Base-by-base conservation (phyloP, 2,888 invertebrate species). In the Tetragonisca angustula region DNA sequence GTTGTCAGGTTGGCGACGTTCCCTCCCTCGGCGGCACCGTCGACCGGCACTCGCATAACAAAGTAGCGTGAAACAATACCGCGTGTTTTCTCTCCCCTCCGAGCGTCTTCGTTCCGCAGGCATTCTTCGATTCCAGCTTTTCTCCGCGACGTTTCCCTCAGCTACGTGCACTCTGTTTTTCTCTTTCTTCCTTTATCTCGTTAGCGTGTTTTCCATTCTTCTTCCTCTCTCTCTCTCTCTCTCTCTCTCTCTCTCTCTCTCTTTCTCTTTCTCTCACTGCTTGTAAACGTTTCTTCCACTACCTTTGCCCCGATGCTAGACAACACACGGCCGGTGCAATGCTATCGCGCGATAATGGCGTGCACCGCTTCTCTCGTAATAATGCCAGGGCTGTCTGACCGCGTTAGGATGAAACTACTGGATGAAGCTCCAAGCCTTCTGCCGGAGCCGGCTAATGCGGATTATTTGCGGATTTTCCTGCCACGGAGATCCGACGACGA, bases 61-160 rank as follows among this genome's bases (percentile, higher is more conserved):
- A 92, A 93, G 90, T 92, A 89, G 89, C 86, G 81, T 73, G 81
- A 91, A 91, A 93, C 91, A 92, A 93, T 92, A 84, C 86, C 76
- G 80, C 72, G 81, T 81, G 61, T 79, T 83, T 86, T 79, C 76
- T 77, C 43, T 32, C 61, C 62, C 43, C 67, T 61, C 59, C 68
- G 49, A 52, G 49, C 43, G 19, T 36, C 68, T 70, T 62, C 49
- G 56, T 59, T 71, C 71, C 62, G 67, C 73, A 43, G 59, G 27
- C 74, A 49, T 49, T 62, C 32, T 56, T 19, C 32, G 27, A 54
- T 36, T 27, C 43, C 36, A 68, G 32, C 54, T 76, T 83, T 75
- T 80, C 61, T 74, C 59, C 68, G 70, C 67, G 32, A 72, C 73
- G 56, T 75, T 69, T 74, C 71, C 54, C 49, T 11, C 11, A 19